These are phyloP conservation scores for Orthonychiurus folsomi DNA, from an alignment of 2,888 invertebrate genomes.

Conservation along the genomic window DNA sequence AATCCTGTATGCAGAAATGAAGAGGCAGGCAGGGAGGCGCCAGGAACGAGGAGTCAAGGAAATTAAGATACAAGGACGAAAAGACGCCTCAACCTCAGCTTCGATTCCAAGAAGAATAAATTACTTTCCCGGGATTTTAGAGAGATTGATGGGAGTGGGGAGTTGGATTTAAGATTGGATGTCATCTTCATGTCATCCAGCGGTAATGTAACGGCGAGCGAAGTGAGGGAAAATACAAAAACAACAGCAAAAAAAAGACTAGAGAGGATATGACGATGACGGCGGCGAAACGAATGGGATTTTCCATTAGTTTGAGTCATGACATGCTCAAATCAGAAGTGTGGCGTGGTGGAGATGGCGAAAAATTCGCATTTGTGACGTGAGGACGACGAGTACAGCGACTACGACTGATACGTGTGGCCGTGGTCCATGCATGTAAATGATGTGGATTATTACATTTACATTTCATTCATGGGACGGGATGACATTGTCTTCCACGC, in stretches of 20 bases:
- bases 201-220: no score
- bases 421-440: no score
- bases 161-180: not conserved
- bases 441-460: no score
- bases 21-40: no score
- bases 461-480: no score
- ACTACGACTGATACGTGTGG: no score
- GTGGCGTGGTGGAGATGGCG: not conserved
- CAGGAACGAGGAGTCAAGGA: no score
- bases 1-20: not conserved
- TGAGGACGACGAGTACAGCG: no score
- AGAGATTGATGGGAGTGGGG: not conserved
- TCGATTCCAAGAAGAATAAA: not conserved
- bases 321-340: not conserved
- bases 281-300: not conserved
- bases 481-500: no score
- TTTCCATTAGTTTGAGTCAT: not conserved
- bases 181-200: not conserved
- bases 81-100: no score
- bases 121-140: not conserved
- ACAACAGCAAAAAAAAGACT: not conserved
- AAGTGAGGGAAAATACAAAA: no score
- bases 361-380: not conserved
- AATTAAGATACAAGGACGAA: not conserved
- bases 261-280: not conserved